Percentiles rank a stretch among this genome's conserved stretches.
Conservation (phyloP, 2,797 vertebrate genomes). For the Dicrostonyx torquatus region DNA sequence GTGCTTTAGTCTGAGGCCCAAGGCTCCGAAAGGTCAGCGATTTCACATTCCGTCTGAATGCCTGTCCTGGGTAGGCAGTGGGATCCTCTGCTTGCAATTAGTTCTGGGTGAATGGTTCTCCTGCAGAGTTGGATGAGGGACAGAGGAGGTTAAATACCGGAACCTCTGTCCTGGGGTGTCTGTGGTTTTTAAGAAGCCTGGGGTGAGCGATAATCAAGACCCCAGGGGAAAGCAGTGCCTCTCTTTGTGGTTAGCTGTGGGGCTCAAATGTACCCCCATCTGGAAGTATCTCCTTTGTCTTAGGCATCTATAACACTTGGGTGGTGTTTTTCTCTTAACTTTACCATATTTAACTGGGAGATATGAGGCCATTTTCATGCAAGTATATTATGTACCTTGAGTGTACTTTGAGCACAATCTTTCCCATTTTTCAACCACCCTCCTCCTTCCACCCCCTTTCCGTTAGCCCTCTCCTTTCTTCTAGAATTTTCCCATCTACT, state of each 20-base stretch:
- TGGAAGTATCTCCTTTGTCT: not conserved
- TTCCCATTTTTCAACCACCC: not conserved
- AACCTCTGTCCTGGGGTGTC: not conserved
- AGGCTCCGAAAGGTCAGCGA: not conserved
- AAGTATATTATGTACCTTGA: not conserved
- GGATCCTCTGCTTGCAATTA: not conserved
- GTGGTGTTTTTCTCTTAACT: not conserved
- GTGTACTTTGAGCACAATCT: not conserved
- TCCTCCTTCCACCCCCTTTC: no score
- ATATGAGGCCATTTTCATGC: not conserved
- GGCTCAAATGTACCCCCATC: not conserved
- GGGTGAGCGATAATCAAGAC: not conserved
- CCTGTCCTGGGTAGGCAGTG: not conserved
- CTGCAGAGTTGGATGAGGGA: not conserved
- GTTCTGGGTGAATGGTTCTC: constrained; percentile 5
- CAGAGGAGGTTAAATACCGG: not conserved
- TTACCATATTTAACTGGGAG: not conserved
- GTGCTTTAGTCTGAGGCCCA: not conserved
- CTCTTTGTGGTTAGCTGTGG: not conserved
- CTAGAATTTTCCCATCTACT: not conserved
- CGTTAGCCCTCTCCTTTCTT: not conserved
- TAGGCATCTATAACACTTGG: not conserved
- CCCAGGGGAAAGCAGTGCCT: not conserved
- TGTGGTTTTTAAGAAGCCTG: not conserved
- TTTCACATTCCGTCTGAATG: not conserved